phyloP scores from a whole-genome alignment of 2,797 vertebrate species.

The Amniataba percoides region DNA sequence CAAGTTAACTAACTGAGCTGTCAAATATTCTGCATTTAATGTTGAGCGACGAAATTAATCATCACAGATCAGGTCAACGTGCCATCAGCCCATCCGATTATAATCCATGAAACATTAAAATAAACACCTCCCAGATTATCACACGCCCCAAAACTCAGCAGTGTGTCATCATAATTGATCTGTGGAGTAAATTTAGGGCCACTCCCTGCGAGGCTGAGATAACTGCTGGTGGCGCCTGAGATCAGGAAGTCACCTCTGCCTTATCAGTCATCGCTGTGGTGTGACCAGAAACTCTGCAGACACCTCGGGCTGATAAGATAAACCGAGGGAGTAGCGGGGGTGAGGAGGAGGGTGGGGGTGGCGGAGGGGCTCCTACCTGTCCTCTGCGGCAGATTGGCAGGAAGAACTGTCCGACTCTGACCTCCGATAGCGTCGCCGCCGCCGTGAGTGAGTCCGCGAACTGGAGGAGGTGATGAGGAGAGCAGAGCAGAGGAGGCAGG shows the following conservation, averaged over 20 bases:
- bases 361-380: conserved; percentile 88
- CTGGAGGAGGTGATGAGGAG: conserved; percentile 75
- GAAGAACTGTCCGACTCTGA: conserved; percentile 88
- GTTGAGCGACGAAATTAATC: not conserved
- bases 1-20: not conserved
- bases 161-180: conserved; percentile 69
- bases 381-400: conserved; percentile 86
- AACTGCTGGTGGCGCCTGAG: conserved; percentile 56
- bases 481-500: conserved; percentile 31
- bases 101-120: conserved; percentile 44
- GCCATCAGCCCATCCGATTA: not conserved
- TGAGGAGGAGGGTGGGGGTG: not conserved
- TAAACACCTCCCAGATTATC: conserved; percentile 38
- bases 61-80: not conserved
- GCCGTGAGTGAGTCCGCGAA: conserved; percentile 86
- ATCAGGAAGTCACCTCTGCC: conserved; percentile 80
- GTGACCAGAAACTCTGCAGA: conserved; percentile 65
- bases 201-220: conserved; percentile 77
- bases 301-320: conserved; percentile 74
- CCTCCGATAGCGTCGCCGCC: conserved; percentile 84
- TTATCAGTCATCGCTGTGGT: conserved; percentile 81
- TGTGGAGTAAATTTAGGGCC: conserved; percentile 56
- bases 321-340: conserved; percentile 24
- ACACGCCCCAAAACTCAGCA: conserved; percentile 22
- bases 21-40: not conserved